A percentile compares a stretch with the other conserved stretches of the same genome.
Evolutionary conservation across 2,797 vertebrate genomes (phyloP).

Genomic region (Hyperoplus immaculatus): DNA sequence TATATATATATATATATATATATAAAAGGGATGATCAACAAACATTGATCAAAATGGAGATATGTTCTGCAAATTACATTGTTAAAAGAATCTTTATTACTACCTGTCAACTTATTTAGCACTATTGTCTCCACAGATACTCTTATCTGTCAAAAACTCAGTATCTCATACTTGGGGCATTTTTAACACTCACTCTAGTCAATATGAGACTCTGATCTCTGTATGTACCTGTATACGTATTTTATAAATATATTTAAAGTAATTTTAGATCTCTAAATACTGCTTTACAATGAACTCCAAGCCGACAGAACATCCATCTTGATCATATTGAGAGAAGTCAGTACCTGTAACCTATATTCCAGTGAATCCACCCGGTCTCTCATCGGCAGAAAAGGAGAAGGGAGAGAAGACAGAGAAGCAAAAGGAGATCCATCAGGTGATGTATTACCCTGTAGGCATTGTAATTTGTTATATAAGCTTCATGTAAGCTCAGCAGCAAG

Average conservation of each 20-base stretch:
- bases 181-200: not conserved
- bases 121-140: not conserved
- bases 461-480: slow-evolving; percentile 90
- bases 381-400: slow-evolving; percentile 66
- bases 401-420: slow-evolving; percentile 66
- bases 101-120: not conserved
- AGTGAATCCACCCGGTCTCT: slow-evolving; percentile 62
- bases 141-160: not conserved
- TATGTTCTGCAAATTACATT: no score
- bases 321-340: slow-evolving; percentile 71
- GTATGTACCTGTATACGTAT: slow-evolving; percentile 2
- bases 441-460: slow-evolving; percentile 86
- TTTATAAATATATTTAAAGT: slow-evolving; percentile 10
- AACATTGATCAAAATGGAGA: no score
- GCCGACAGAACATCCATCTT: slow-evolving; percentile 68
- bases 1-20: no score
- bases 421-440: slow-evolving; percentile 82
- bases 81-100: no score
- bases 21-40: no score
- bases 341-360: slow-evolving; percentile 73
- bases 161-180: not conserved
- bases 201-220: slow-evolving; percentile 6
- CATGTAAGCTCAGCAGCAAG: slow-evolving; percentile 88
- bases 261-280: slow-evolving; percentile 49
- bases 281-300: slow-evolving; percentile 49